A percentile compares a stretch with the other conserved stretches of the same genome.
Evolutionary conservation across 2,888 invertebrate species (phyloP).

Genomic region (Clanis bilineata): DNA sequence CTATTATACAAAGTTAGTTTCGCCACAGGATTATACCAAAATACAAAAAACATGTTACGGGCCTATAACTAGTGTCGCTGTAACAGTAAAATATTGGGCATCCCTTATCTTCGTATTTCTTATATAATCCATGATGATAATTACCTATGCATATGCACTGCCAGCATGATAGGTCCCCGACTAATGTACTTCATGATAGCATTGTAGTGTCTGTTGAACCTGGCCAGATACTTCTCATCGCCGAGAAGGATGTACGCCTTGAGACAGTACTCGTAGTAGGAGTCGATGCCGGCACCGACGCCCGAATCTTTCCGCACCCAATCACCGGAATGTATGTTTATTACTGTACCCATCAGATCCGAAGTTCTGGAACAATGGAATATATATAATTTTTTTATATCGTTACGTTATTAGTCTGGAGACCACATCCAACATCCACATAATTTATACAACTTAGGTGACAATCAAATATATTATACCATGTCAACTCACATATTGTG

Average conservation of each 20-base stretch:
- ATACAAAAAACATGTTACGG: too few species aligned
- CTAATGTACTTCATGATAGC: constrained; percentile 99
- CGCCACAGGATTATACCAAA: too few species aligned
- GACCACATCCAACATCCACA: too few species aligned
- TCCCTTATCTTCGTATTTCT: too few species aligned
- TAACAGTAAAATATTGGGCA: too few species aligned
- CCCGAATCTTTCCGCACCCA: constrained; percentile 98
- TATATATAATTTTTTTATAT: neutral
- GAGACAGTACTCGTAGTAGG: constrained; percentile 98
- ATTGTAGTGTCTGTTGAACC: constrained; percentile 97
- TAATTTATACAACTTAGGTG: too few species aligned
- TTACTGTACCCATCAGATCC: constrained; percentile 98
- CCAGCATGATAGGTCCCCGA: constrained; percentile 96
- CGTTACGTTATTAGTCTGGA: too few species aligned
- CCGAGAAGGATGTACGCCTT: constrained; percentile 98
- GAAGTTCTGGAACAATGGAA: constrained; percentile 68
- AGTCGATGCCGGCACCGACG: constrained; percentile 99
- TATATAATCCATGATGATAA: neutral
- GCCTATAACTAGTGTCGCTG: too few species aligned
- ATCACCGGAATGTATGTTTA: constrained; percentile 98
- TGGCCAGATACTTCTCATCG: constrained; percentile 95
- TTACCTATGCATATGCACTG: constrained; percentile 95
- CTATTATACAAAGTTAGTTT: too few species aligned
- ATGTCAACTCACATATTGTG: too few species aligned
- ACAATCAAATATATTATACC: too few species aligned